phyloP scores from a whole-genome alignment of 2,113 vertebrate genomes.

The Notiomystis cincta region DNA sequence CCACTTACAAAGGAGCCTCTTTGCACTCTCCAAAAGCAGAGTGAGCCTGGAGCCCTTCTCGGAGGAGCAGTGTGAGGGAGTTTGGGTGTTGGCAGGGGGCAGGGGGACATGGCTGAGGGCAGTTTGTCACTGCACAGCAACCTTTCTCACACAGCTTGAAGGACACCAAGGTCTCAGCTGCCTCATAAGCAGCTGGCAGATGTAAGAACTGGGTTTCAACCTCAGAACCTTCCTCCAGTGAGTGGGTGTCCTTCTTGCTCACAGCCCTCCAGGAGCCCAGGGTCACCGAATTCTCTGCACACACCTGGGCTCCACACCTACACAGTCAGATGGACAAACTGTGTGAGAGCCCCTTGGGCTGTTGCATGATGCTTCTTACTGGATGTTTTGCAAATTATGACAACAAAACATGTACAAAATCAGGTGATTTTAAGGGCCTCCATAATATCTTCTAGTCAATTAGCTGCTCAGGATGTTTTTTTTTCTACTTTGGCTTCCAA shows the following conservation, averaged over 20 bases:
- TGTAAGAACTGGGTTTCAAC: not conserved
- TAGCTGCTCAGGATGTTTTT: not conserved
- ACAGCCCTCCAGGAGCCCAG: not conserved
- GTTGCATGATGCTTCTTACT: accelerated
- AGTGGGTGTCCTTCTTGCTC: not conserved
- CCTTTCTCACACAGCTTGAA: not conserved
- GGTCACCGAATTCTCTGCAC: not conserved
- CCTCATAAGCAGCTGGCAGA: not conserved
- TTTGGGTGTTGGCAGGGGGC: not conserved
- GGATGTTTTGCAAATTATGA: not conserved
- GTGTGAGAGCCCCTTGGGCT: not conserved
- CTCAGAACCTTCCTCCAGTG: not conserved
- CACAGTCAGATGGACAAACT: not conserved
- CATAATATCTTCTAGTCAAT: not conserved
- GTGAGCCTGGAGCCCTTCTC: not conserved
- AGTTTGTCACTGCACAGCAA: not conserved
- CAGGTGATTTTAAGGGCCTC: not conserved
- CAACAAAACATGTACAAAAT: not conserved
- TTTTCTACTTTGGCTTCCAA: not conserved
- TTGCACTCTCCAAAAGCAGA: not conserved
- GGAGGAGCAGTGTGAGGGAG: accelerated
- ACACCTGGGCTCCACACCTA: not conserved
- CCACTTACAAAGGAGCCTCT: not conserved
- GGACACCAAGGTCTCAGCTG: not conserved
- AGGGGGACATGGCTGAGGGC: accelerated